phyloP scores from a whole-genome alignment of 1,140 invertebrate genomes.

The Drosophila asahinai region DNA sequence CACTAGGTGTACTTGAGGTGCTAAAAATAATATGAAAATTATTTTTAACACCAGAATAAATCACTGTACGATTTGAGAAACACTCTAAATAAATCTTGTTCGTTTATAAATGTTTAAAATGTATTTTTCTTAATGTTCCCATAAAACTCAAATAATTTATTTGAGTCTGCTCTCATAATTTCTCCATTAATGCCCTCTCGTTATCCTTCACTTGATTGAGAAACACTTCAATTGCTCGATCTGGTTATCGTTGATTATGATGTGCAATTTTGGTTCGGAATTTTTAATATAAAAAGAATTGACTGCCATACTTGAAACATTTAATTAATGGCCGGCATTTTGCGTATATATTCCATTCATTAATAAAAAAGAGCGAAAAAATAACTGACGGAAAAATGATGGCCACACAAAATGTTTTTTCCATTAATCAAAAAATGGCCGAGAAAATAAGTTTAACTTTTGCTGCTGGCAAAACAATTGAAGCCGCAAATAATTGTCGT shows the following conservation, averaged over 20 bases:
- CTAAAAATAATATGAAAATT: not conserved
- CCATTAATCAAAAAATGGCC: conserved; percentile 74
- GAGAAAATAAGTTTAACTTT: conserved; percentile 32
- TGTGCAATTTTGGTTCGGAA: conserved; percentile 23
- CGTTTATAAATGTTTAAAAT: conserved; percentile 2
- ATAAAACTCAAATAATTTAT: conserved; percentile 10
- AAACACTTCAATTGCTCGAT: conserved; percentile 60
- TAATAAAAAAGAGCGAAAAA: conserved; percentile 31
- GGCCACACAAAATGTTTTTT: conserved; percentile 65
- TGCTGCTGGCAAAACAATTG: conserved; percentile 67
- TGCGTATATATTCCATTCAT: conserved; percentile 64
- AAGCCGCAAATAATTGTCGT: conserved; percentile 66
- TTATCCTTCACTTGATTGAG: conserved; percentile 40
- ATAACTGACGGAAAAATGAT: conserved; percentile 1
- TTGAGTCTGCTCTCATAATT: conserved; percentile 20
- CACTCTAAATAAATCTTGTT: not conserved
- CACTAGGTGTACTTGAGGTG: not conserved
- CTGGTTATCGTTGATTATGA: conserved; percentile 55
- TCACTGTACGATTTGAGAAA: not conserved
- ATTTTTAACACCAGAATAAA: not conserved
- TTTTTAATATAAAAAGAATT: conserved; percentile 11
- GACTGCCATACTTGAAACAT: conserved; percentile 42
- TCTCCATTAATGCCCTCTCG: conserved; percentile 27
- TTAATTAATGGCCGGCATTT: conserved; percentile 76
- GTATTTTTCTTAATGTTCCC: not conserved